Evolutionary conservation across 2,888 invertebrate genomes (phyloP).

Genomic region (Tiliacea citrago): DNA sequence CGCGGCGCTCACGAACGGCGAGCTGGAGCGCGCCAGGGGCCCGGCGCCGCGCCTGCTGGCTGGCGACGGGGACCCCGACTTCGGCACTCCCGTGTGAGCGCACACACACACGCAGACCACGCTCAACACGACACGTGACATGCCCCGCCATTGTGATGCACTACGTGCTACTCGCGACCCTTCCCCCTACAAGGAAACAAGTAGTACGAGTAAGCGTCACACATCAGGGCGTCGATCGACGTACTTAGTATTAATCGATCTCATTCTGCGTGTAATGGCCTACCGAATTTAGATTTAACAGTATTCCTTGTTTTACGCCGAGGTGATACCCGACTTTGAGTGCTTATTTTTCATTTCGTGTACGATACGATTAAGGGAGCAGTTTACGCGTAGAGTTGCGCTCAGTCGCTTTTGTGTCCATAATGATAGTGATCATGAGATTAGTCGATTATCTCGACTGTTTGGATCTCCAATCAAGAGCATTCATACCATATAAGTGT

Average conservation of each 20-base stretch:
- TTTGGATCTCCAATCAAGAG: conserved; percentile 43
- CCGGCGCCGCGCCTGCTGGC: conserved; percentile 75
- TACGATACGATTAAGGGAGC: conserved; percentile 39
- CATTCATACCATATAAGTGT: conserved; percentile 42
- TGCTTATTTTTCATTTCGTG: conserved; percentile 54
- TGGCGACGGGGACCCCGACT: conserved; percentile 92
- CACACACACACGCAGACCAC: not conserved
- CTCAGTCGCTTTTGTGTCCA: conserved; percentile 61
- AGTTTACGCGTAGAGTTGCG: conserved; percentile 57
- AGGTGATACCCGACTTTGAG: conserved; percentile 53
- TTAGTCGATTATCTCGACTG: conserved; percentile 32
- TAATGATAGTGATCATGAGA: conserved; percentile 47
- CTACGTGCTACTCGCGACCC: not conserved
- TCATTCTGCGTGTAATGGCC: conserved; percentile 63
- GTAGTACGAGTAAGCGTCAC: not conserved
- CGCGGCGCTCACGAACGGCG: conserved; percentile 74
- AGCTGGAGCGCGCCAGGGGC: conserved; percentile 67
- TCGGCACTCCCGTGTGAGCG: conserved; percentile 92
- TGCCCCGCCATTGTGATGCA: not conserved
- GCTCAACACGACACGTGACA: conserved; percentile 4
- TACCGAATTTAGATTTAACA: conserved; percentile 61
- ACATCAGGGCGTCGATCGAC: conserved; percentile 34
- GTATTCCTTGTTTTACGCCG: conserved; percentile 52
- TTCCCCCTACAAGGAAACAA: not conserved
- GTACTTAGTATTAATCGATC: conserved; percentile 57